These are phyloP conservation scores for Sebastes diploproa DNA, from an alignment of 2,797 vertebrate species.

Conservation along the genomic window DNA sequence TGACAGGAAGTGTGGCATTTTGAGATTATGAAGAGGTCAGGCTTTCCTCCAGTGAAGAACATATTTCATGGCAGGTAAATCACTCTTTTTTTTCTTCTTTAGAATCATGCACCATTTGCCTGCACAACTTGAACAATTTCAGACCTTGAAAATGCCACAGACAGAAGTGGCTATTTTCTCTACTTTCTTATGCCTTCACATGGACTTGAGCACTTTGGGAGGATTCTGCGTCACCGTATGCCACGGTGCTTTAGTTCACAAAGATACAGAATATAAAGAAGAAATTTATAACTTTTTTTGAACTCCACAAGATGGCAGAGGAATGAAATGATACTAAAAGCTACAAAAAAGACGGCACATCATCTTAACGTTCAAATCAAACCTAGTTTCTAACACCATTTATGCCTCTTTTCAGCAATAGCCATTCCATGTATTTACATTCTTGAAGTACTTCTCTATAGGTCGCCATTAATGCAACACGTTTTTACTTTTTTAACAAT, in stretches of 20 bases:
- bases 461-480: not conserved
- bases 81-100: not conserved
- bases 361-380: not conserved
- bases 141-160: slow-evolving; percentile 1
- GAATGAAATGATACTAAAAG: not conserved
- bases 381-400: not conserved
- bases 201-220: not conserved
- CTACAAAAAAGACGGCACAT: not conserved
- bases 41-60: slow-evolving; percentile 6
- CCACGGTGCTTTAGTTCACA: not conserved
- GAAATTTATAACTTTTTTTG: not conserved
- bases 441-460: not conserved
- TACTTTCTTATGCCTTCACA: not conserved
- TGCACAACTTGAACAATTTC: not conserved
- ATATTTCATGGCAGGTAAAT: slow-evolving; percentile 7
- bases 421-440: not conserved
- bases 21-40: slow-evolving; percentile 16
- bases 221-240: not conserved
- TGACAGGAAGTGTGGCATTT: slow-evolving; percentile 29
- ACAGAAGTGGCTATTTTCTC: not conserved
- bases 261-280: not conserved
- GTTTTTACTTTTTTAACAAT: not conserved
- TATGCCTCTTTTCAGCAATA: not conserved
- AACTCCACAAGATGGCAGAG: not conserved
- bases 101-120: not conserved